Evolutionary conservation across 2,113 vertebrate genomes (phyloP), one percentile per base, ranked within the genome.

Genomic region (Dasyprocta punctata): DNA sequence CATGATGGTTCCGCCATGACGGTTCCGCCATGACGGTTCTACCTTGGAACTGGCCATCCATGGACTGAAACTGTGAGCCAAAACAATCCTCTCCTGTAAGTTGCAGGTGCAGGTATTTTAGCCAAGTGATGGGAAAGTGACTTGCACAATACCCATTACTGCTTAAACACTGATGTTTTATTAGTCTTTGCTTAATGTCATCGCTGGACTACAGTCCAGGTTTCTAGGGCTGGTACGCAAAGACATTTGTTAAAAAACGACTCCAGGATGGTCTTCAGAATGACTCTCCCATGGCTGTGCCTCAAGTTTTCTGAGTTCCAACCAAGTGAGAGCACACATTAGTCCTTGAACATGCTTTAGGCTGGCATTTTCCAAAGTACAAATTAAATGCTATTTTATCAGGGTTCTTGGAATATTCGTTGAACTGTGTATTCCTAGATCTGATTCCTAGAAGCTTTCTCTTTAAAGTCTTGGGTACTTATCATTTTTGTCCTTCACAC

Each of bases 141-240:
- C 71, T 69, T 69, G 44, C 5, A 26, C 38, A 12, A 17, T 30
- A 56, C 84, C 3, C 58, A 38, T 63, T 91, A 26, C 30, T 2
- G 78, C 24, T 86, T 93, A 85, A 88, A 86, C 85, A 61, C n/a
- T 93, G 26, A 91, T 65, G 5, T 86, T 93, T 90, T 87, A 83
- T 92, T 69, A 61, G 38, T 92, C 4, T 96, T 85, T 28, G 60
- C 17, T 83, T 41, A 86, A 77, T 78, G 12, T 9, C 22, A 41
- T 82, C 83, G 3, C 56, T 82, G 61, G 41, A 77, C 85, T 92
- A 47, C 78, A 86, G 20, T 83, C 52, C 20, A 91, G 24, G 86
- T 61, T 13, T 7, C 28, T 86, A 9, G 92, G 41, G n/a, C 16
- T 86, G 52, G n/a, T 1, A 69, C 16, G 9, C 1, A 94, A 96